Conservation (phyloP, 2,797 vertebrate species). For the Gambusia yucatana region DNA sequence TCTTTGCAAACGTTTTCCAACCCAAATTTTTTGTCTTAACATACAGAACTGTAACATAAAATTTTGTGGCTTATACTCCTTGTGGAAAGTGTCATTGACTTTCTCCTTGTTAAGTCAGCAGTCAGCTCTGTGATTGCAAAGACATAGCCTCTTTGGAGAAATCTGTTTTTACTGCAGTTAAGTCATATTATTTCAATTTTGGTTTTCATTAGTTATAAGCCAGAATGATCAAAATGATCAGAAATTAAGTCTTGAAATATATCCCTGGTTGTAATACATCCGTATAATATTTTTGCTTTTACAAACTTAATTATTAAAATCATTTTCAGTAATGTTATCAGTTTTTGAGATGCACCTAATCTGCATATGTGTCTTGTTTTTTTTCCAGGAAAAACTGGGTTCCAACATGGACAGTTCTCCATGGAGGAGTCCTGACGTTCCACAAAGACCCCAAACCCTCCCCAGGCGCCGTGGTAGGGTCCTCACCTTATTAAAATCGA, state of each 20-base stretch:
- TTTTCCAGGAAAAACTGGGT: slow-evolving; percentile 90
- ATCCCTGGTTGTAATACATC: not conserved
- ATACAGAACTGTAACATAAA: not conserved
- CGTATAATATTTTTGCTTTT: not conserved
- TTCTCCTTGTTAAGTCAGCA: not conserved
- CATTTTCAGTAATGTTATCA: not conserved
- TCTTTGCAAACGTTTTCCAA: not conserved
- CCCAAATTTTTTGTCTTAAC: not conserved
- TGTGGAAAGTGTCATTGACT: not conserved
- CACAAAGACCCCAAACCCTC: slow-evolving; percentile 93
- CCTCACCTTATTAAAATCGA: not conserved
- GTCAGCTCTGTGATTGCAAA: not conserved
- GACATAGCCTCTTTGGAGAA: not conserved
- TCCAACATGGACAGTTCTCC: slow-evolving; percentile 93
- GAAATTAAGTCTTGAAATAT: not conserved
- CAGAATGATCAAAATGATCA: not conserved
- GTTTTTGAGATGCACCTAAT: not conserved
- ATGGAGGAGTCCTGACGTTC: slow-evolving; percentile 91
- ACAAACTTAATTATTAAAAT: not conserved
- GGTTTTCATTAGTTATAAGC: not conserved
- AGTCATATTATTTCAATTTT: not conserved
- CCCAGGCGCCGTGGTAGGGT: slow-evolving; percentile 78
- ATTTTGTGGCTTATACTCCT: not conserved
- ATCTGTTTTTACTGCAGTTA: not conserved
- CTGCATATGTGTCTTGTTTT: not conserved